These are phyloP conservation scores for Calcarius ornatus DNA, from an alignment of 2,113 vertebrate species.

Conservation along the genomic window DNA sequence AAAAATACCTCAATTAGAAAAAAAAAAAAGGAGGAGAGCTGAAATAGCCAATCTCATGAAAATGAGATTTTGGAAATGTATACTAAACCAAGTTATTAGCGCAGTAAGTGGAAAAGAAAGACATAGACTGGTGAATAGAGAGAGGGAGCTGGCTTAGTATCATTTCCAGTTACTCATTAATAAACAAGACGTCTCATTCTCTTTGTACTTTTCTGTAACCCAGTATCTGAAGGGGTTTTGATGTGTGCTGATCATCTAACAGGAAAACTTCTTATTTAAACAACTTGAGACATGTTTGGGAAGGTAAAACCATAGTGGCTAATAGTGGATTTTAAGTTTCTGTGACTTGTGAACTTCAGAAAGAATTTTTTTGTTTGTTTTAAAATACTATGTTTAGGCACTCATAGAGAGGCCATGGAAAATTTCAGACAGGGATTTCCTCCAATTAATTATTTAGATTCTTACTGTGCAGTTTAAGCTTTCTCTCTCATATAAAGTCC, in stretches of 20 bases:
- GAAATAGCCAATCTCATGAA: not conserved
- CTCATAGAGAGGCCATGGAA: not conserved
- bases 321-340: not conserved
- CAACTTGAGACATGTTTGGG: not conserved
- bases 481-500: not conserved
- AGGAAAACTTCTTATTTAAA: not conserved
- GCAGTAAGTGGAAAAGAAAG: not conserved
- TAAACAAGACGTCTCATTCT: not conserved
- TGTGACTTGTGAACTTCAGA: not conserved
- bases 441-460: not conserved
- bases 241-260: fast-evolving
- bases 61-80: not conserved
- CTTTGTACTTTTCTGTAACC: not conserved
- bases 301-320: not conserved
- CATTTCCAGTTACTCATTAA: not conserved
- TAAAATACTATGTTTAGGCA: not conserved
- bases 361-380: not conserved
- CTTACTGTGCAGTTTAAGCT: not conserved
- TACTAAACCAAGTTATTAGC: not conserved
- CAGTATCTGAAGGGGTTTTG: not conserved
- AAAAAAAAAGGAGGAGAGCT: not conserved
- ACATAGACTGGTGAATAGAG: not conserved
- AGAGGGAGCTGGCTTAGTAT: not conserved
- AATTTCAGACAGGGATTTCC: not conserved
- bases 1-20: not conserved